phyloP scores from a whole-genome alignment of 2,888 invertebrate genomes.

The Galeopsomyia nigrocyanea region DNA sequence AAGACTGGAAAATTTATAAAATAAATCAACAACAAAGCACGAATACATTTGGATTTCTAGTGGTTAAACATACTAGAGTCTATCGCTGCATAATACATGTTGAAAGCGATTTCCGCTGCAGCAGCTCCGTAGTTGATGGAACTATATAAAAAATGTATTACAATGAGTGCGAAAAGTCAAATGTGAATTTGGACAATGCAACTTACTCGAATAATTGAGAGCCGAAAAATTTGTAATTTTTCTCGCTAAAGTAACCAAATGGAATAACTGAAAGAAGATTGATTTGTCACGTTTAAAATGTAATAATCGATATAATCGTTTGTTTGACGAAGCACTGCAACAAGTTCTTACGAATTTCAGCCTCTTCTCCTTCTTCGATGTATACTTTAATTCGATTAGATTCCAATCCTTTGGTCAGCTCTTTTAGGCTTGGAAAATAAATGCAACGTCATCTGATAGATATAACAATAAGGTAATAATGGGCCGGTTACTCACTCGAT shows the following conservation, averaged over 20 bases:
- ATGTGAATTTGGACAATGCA: background rate
- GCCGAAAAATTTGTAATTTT: slow-evolving; percentile 32
- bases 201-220: slow-evolving; percentile 36
- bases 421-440: background rate
- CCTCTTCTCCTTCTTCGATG: too few species aligned
- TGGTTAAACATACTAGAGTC: slow-evolving; percentile 29
- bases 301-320: too few species aligned
- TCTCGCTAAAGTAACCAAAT: slow-evolving; percentile 28
- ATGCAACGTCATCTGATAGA: background rate
- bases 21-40: too few species aligned
- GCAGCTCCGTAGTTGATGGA: slow-evolving; percentile 45
- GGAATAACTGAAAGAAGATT: slow-evolving; percentile 36
- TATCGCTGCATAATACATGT: slow-evolving; percentile 11
- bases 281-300: too few species aligned
- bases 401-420: too few species aligned
- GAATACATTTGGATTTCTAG: too few species aligned
- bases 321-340: too few species aligned
- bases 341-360: too few species aligned
- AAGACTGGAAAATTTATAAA: too few species aligned
- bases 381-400: too few species aligned
- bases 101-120: slow-evolving; percentile 28
- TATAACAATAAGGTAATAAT: background rate
- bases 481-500: slow-evolving; percentile 35
- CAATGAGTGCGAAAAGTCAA: background rate
- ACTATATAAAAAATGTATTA: slow-evolving; percentile 7